Base-by-base conservation (phyloP, 2,113 vertebrate genomes). In the Paedocypris sp. region DNA sequence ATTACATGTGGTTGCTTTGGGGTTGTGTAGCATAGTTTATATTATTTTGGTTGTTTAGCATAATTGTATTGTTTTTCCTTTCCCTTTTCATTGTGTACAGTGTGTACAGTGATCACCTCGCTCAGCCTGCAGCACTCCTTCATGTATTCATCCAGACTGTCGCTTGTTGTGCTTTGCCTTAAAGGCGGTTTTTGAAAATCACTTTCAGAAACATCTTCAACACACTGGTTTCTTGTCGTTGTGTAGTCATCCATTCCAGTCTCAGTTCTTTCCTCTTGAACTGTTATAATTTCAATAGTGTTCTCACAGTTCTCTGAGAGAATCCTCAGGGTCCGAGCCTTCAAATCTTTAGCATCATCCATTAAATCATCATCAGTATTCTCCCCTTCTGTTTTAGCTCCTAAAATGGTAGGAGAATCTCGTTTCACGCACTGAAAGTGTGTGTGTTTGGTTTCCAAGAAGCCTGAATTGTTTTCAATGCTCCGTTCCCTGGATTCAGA, bases 91-190 rank as follows among this genome's bases (percentile, higher is more conserved):
- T n/a, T n/a, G n/a, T n/a, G n/a, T n/a, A n/a, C n/a, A n/a, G n/a
- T n/a, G n/a, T n/a, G n/a, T n/a, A n/a, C n/a, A n/a, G 16, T 43
- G 41, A 81, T 82, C 80, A 92, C 90, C 91, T 92, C 79, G 62
- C 89, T 92, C 19, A 91, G 70, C 46, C 83, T 80, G 77, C 89
- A 92, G 76, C 91, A 93, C 56, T 88, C 74, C 3, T 93, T 86
- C 89, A 91, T 91, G 72, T 92, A 91, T 53, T 91, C 82, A 60
- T 89, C 81, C 65, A 93, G 77, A 49, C 88, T 90, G 75, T 89
- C 83, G 0, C 74, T 87, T 12, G 84, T 86, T 18, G 66, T 64
- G n/a, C 78, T 83, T 33, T 81, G 85, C 66, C 83, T 83, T 31
- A 86, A 57, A 10, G 78, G 65, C 25, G 75, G 74, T 2, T 62